Evolutionary conservation across 2,888 invertebrate genomes (phyloP), one percentile per base, ranked within the genome.

Genomic region (Orthosia gothica): DNA sequence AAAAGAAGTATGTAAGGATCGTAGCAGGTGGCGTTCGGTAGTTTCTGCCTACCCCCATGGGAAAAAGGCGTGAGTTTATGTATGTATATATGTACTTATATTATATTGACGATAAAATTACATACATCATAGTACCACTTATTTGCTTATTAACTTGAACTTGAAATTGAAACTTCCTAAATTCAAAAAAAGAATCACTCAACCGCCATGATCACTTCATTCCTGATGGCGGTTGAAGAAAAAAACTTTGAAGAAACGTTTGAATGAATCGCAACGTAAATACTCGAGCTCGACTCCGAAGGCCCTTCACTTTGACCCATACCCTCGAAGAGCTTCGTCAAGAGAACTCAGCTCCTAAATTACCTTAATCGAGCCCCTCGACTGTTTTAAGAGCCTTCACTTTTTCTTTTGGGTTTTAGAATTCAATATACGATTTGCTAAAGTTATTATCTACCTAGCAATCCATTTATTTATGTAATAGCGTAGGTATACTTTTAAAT

Each of bases 251-350:
- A 79, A 72, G 75, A 49, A 59, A 71, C 40, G n/a, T 76, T 71
- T 49, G 50, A 84, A 69, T 76, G 81, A 71, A 62, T 55, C 68
- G 67, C 58, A 62, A 71, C 57, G 65, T 76, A 84, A 84, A 84
- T 71, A 84, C 55, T 63, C 45, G 50, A 61, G 70, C 3, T 40
- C 26, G 3, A 63, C 58, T 64, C 58, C 54, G n/a, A 61, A 50
- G 54, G 20, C 69, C 20, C 82, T 84, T 15, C 54, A 54, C 82
- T 84, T 84, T 82, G 85, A 84, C 82, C 85, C 77, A 54, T 47
- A 49, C 77, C 64, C 76, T 81, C 26, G 55, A 84, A 50, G 26
- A 32, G 50, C 26, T 49, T 62, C 63, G 55, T 73, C 52, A 26
- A 80, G 58, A 40, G 84, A 74, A 73, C 73, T 73, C 52, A 20